phyloP scores from a whole-genome alignment of 2,797 vertebrate genomes.

The Borostomias antarcticus region DNA sequence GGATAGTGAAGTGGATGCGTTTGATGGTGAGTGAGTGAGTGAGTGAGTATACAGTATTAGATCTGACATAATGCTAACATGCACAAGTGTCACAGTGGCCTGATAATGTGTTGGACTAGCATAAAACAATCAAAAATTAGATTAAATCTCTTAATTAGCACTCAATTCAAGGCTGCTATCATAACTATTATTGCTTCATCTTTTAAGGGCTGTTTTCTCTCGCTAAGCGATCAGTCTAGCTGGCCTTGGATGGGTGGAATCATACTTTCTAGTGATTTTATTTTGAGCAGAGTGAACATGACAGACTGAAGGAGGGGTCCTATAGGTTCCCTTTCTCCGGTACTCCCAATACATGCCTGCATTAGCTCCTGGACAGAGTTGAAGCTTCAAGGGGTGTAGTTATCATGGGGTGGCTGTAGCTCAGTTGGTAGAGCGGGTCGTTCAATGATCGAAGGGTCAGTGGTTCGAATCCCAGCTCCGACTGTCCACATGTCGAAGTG shows the following conservation, averaged over 20 bases:
- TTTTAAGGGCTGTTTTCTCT: conserved; percentile 20
- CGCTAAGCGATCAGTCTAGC: conserved; percentile 33
- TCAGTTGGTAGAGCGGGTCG: too few species aligned
- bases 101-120: too few species aligned
- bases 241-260: conserved; percentile 41
- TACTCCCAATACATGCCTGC: conserved; percentile 18
- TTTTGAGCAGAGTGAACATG: conserved; percentile 33
- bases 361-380: conserved; percentile 40
- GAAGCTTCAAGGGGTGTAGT: conserved; percentile 52
- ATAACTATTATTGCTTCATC: neutral
- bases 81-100: too few species aligned
- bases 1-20: too few species aligned
- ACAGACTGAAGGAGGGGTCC: conserved; percentile 25
- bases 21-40: too few species aligned
- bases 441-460: too few species aligned
- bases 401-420: too few species aligned
- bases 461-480: too few species aligned
- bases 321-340: conserved; percentile 40
- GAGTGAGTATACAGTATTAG: too few species aligned
- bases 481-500: too few species aligned
- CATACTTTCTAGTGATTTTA: conserved; percentile 31
- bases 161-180: neutral
- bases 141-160: conserved; percentile 29
- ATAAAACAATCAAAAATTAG: too few species aligned
- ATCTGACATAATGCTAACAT: too few species aligned